Evolutionary conservation across 2,113 vertebrate species (phyloP), one percentile per base, ranked within the genome.

Genomic region (Mus pahari): DNA sequence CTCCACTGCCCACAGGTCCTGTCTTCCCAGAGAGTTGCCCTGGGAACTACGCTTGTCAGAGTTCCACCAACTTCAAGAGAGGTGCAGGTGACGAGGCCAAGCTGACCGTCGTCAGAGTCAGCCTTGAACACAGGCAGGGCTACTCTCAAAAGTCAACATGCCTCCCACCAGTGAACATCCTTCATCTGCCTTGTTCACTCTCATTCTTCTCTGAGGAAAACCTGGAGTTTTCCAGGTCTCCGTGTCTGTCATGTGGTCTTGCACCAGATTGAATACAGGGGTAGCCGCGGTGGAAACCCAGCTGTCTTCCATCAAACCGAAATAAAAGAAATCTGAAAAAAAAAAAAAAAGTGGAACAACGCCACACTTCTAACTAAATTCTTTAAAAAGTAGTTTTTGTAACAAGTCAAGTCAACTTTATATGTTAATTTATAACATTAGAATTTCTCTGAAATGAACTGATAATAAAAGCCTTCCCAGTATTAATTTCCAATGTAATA

Each of bases 271-370:
- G 90, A 82, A 71, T 75, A 36, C 58, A 88, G 94, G 92, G 81
- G 62, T 64, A 86, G 42, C 58, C 95, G 92, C 62, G 82, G 84
- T 11, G 73, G 84, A 79, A 81, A 33, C 36, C n/a, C 96, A 97
- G 94, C 92, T 96, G 87, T 77, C 90, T 96, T 96, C 74, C 53
- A 75, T 95, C 87, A 96, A 78, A 81, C 84, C 66, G 58, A 90
- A 95, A 91, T 89, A 78, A 94, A 95, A 91, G 55, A 94, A 95
- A 92, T 92, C 88, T 97, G 58, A 83, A 73, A 73, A 42, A 68
- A 66, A 64, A 28, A 66, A 66, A 39, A 20, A 84, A 42, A 36
- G 66, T 79, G 79, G 45, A 90, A 90, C 28, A 64, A 28, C 50
- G 87, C 70, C 58, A 88, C 11, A 24, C 33, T 90, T 96, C 84